phyloP scores from a whole-genome alignment of 2,797 vertebrate species.

The Lagorchestes hirsutus region DNA sequence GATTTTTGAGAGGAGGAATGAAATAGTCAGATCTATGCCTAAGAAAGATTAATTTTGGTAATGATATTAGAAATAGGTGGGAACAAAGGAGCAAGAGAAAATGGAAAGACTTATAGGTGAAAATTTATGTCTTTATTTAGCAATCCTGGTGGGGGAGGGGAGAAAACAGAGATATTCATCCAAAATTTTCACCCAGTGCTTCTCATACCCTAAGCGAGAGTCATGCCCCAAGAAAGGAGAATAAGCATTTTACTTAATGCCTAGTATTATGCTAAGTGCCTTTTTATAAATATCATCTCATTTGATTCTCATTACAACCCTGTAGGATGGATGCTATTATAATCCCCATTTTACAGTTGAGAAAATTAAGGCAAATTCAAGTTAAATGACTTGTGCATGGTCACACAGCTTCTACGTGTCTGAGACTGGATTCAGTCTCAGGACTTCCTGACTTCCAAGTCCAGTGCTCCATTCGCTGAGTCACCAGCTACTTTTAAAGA shows the following conservation, averaged over 20 bases:
- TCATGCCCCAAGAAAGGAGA: not conserved
- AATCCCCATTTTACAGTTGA: not conserved
- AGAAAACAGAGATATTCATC: not conserved
- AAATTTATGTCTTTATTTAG: not conserved
- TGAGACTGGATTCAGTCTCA: not conserved
- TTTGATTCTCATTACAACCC: not conserved
- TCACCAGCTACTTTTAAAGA: not conserved
- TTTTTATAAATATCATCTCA: not conserved
- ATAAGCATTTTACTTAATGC: not conserved
- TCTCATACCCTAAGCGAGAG: not conserved
- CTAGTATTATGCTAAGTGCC: not conserved
- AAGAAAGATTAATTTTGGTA: not conserved
- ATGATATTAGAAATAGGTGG: not conserved
- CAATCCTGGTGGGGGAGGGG: not conserved
- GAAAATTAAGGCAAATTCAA: not conserved
- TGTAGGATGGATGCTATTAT: not conserved
- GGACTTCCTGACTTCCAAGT: not conserved
- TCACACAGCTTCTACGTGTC: not conserved
- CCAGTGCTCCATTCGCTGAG: not conserved
- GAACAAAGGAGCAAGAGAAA: not conserved
- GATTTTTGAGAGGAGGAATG: not conserved
- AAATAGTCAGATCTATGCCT: not conserved
- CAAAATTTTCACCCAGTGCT: not conserved
- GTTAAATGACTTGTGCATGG: not conserved
- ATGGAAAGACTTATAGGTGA: not conserved